Conservation (phyloP, 92 coral and sea anemone genomes). For the Heteractis magnifica region DNA sequence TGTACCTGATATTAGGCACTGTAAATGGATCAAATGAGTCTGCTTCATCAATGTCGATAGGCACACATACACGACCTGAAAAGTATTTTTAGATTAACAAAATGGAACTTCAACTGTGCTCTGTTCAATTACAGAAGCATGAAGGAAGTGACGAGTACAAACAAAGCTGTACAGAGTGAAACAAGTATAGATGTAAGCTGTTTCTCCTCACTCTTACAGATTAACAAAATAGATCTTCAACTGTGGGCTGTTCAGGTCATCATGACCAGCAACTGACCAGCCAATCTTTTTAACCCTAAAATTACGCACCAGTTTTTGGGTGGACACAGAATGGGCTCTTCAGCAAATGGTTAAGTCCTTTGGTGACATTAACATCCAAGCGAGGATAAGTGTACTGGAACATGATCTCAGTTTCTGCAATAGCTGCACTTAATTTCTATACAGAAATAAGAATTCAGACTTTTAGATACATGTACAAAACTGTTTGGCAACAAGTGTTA, state of each 20-base stretch:
- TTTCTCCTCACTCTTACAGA: no score
- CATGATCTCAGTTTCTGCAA: slow-evolving; percentile 68
- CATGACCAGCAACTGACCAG: background rate
- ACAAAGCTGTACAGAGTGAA: no score
- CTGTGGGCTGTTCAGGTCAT: no score
- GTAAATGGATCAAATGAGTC: slow-evolving; percentile 90
- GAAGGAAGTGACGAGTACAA: no score
- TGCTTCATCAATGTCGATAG: slow-evolving; percentile 72
- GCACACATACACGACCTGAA: slow-evolving; percentile 95
- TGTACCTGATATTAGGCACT: slow-evolving; percentile 90
- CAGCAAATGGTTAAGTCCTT: slow-evolving; percentile 90
- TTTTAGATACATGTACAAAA: background rate
- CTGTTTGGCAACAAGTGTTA: no score
- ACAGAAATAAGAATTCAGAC: background rate
- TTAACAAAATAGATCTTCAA: no score
- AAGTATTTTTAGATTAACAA: background rate
- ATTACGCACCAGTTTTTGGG: slow-evolving; percentile 84
- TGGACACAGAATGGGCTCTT: slow-evolving; percentile 97
- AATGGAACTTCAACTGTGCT: no score
- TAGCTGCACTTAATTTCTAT: slow-evolving; percentile 26
- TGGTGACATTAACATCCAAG: slow-evolving; percentile 94
- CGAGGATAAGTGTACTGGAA: slow-evolving; percentile 96
- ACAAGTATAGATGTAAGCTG: no score
- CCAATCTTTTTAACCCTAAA: background rate
- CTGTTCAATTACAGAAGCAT: no score